Evolutionary conservation across 1,140 invertebrate species (phyloP), one percentile per base, ranked within the genome.

Genomic region (Lasaia peninsularis): DNA sequence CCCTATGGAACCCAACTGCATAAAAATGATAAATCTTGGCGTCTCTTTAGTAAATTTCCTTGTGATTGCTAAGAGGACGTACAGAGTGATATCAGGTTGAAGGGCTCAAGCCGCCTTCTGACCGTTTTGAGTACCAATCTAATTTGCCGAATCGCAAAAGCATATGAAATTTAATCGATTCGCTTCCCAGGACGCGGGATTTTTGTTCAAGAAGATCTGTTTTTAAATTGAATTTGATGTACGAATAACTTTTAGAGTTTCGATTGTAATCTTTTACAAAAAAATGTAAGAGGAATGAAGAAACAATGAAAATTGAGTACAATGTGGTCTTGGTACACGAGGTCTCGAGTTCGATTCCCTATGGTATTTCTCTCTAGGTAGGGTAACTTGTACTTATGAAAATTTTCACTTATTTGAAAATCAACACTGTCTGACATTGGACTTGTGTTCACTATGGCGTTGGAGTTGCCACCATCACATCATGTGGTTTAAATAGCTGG

Each of bases 111-210:
- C 82, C 79, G 80, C 75, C 76, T 81, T 83, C 80, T 87, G 84
- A 87, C 84, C 84, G 84, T 75, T 78, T 82, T 52, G 75, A 86
- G 84, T 79, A 74, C 74, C 73, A 75, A 85, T 85, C 80, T 84
- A 84, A 87, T 85, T 85, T 85, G 74, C 70, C 69, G 78, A 85
- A 75, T 80, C 79, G 77, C 67, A 75, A 80, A 77, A 82, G 75
- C 81, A 84, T 85, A 77, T 79, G 77, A 77, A 80, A 85, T 85
- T 73, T 76, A 79, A 85, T 85, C 74, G 76, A 77, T 75, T 67
- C 63, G 58, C 73, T 49, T 70, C 65, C 70, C 40, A 31, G 28
- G 21, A 28, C 21, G 6, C 16, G 31, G 28, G 31, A 28, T 51
- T 51, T 51, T 16, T 28, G 9, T 51, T 51, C 28, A 28, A 31